A percentile compares a stretch with the other conserved stretches of the same genome.
These are phyloP conservation scores for Dryadula phaetusa DNA, from an alignment of 2,888 invertebrate species.

Conservation along the genomic window DNA sequence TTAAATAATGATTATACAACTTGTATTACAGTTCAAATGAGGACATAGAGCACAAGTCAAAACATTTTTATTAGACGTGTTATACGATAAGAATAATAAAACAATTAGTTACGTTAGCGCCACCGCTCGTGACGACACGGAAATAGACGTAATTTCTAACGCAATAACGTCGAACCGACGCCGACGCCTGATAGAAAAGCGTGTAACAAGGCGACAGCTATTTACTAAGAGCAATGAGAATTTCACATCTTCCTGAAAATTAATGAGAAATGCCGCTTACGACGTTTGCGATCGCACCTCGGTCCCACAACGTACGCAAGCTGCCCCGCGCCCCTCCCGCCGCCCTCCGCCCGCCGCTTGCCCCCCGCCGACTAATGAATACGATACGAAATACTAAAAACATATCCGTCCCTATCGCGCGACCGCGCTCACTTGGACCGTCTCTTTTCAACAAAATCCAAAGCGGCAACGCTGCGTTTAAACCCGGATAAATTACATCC, in stretches of 20 bases:
- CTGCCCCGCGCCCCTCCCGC: constrained; percentile 65
- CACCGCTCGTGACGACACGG: constrained; percentile 30
- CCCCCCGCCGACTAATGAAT: constrained; percentile 72
- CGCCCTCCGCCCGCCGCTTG: constrained; percentile 50
- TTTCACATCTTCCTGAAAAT: constrained; percentile 81
- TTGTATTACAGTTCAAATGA: constrained; percentile 24
- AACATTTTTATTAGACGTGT: constrained; percentile 23
- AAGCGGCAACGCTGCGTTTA: constrained; percentile 79
- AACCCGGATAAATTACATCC: constrained; percentile 83
- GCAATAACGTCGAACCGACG: constrained; percentile 47
- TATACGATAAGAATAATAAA: constrained; percentile 35
- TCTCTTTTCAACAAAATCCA: constrained; percentile 71
- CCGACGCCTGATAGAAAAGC: constrained; percentile 49
- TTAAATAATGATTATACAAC: constrained; percentile 17
- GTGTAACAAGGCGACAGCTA: constrained; percentile 68
- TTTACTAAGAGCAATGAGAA: constrained; percentile 72
- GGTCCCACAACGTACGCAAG: constrained; percentile 70
- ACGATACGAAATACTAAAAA: constrained; percentile 67
- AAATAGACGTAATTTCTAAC: constrained; percentile 44
- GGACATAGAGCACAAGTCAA: constrained; percentile 25
- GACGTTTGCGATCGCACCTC: constrained; percentile 75
- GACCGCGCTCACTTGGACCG: constrained; percentile 46
- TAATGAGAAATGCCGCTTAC: constrained; percentile 79
- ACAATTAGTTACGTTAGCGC: constrained; percentile 33
- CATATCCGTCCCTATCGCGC: constrained; percentile 65